Conservation (phyloP, 1,140 invertebrate species). For the Drosophila mauritiana region DNA sequence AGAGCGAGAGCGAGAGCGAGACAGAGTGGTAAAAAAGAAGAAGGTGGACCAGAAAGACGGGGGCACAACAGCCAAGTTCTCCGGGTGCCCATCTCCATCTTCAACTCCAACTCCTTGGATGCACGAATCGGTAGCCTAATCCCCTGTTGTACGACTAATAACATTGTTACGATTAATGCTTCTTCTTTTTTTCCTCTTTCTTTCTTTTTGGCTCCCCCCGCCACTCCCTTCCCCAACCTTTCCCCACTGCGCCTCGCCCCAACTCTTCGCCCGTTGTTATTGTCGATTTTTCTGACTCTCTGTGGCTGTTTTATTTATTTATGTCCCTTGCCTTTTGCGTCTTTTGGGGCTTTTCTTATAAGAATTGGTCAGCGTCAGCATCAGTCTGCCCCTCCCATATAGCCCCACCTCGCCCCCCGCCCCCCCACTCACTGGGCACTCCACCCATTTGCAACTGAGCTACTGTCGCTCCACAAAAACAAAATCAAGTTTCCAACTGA, state of each 20-base stretch:
- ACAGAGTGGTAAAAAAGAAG: background rate
- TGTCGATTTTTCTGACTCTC: slow-evolving; percentile 51
- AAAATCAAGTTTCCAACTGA: slow-evolving; percentile 67
- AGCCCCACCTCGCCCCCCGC: too few relatives aligned
- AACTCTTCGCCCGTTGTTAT: slow-evolving; percentile 18
- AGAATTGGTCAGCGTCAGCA: slow-evolving; percentile 64
- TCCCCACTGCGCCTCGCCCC: background rate
- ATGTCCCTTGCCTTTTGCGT: slow-evolving; percentile 61
- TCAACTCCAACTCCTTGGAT: slow-evolving; percentile 42
- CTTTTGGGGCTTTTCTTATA: slow-evolving; percentile 72
- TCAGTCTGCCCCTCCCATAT: slow-evolving; percentile 26
- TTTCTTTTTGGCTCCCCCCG: slow-evolving; percentile 13
- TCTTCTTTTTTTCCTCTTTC: slow-evolving; percentile 54
- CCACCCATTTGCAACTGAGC: slow-evolving; percentile 31
- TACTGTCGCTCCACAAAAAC: slow-evolving; percentile 58
- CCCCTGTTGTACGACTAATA: slow-evolving; percentile 84
- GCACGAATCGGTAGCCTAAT: slow-evolving; percentile 83
- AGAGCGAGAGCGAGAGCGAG: background rate
- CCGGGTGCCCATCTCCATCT: slow-evolving; percentile 14
- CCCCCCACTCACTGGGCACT: background rate
- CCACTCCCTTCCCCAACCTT: background rate
- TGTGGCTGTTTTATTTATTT: slow-evolving; percentile 74
- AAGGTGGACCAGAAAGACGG: background rate
- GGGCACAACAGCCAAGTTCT: slow-evolving; percentile 9
- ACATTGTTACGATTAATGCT: slow-evolving; percentile 84